These are phyloP conservation scores for Bergia sp. DNA, from an alignment of 92 coral and sea anemone genomes.

Conservation along the genomic window DNA sequence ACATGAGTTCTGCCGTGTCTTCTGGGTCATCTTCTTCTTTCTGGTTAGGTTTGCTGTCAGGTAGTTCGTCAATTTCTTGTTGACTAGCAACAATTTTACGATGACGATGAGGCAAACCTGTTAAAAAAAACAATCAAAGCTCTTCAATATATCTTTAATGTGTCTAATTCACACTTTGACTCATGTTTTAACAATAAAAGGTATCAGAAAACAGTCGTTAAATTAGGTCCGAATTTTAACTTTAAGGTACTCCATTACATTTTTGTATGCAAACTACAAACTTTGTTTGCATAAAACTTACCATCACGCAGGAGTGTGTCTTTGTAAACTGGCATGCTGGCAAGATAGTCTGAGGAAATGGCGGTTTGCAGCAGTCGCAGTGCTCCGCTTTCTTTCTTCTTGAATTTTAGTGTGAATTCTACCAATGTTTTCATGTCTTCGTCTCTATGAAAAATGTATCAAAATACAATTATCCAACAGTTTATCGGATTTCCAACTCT, in stretches of 20 bases:
- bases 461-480: neutral
- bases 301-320: conserved; percentile 85
- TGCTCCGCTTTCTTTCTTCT: conserved; percentile 69
- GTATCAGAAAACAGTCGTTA: no score
- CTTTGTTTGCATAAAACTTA: conserved; percentile 12
- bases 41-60: conserved; percentile 46
- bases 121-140: neutral
- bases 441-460: conserved; percentile 56
- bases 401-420: conserved; percentile 72
- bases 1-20: conserved; percentile 46
- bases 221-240: no score
- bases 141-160: no score
- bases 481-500: no score
- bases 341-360: conserved; percentile 70
- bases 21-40: conserved; percentile 36
- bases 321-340: conserved; percentile 87
- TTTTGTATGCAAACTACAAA: neutral
- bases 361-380: conserved; percentile 68
- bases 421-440: conserved; percentile 91
- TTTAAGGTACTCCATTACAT: neutral
- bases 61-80: conserved; percentile 71
- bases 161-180: no score
- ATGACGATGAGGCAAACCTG: conserved; percentile 78
- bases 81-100: conserved; percentile 80
- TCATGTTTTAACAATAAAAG: no score